Conservation (phyloP, 2,888 invertebrate genomes). For the Ophion costatus region DNA sequence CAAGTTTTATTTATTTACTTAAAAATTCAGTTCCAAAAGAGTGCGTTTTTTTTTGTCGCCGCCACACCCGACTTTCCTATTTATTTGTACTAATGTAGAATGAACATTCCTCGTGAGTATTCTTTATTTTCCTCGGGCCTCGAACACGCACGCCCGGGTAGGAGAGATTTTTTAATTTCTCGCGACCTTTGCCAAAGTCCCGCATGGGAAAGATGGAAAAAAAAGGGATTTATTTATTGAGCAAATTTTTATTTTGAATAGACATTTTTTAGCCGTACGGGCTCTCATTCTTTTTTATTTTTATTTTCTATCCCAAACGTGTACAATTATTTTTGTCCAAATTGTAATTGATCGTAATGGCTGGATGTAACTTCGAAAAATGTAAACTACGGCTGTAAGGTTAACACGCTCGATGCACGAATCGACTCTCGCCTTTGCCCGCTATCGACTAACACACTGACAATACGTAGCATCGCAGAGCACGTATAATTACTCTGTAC, state of each 20-base stretch:
- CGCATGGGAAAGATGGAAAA: no score
- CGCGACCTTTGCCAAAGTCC: background rate
- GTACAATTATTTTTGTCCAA: background rate
- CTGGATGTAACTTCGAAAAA: background rate
- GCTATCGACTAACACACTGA: background rate
- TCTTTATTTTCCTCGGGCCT: conserved; percentile 13
- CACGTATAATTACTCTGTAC: background rate
- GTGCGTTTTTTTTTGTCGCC: conserved; percentile 43
- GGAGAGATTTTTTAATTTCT: background rate
- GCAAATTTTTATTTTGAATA: background rate
- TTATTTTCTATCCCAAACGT: background rate
- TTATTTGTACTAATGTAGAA: conserved; percentile 47
- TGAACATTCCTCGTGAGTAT: conserved; percentile 63
- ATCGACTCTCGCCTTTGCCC: background rate
- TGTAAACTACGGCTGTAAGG: background rate
- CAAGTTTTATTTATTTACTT: background rate
- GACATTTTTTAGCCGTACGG: background rate
- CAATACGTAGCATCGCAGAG: background rate
- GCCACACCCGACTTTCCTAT: conserved; percentile 56
- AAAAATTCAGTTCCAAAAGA: conserved; percentile 23
- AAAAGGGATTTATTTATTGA: background rate
- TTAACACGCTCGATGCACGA: background rate
- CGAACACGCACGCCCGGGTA: background rate
- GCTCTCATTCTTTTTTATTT: background rate
- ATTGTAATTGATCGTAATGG: background rate